phyloP scores from a whole-genome alignment of 1,140 invertebrate species.

The Aleiodes sp. region DNA sequence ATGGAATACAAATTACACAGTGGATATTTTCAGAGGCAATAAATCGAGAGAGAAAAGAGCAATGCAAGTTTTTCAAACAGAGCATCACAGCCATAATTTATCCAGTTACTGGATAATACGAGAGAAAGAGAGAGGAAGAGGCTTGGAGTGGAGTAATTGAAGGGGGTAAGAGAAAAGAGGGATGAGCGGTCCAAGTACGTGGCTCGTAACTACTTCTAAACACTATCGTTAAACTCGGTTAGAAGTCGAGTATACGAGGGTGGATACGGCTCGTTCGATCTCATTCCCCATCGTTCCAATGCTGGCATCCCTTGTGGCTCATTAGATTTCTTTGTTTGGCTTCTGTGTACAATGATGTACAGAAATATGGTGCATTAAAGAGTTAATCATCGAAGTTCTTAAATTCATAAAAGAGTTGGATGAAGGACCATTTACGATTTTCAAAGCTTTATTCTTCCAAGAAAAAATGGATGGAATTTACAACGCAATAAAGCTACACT shows the following conservation, averaged over 20 bases:
- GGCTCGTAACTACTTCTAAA: constrained; percentile 37
- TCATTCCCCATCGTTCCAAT: background rate
- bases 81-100: background rate
- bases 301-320: background rate
- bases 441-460: no score
- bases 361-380: background rate
- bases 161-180: background rate
- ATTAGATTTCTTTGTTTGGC: background rate
- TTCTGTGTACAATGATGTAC: background rate
- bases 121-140: constrained; percentile 9
- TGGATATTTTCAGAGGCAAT: background rate
- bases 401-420: no score
- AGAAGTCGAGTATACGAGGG: constrained; percentile 18
- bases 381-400: background rate
- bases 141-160: background rate
- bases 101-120: constrained; percentile 24
- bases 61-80: constrained; percentile 38
- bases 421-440: no score
- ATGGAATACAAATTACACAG: constrained; percentile 32
- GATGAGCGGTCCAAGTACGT: constrained; percentile 19
- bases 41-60: constrained; percentile 35
- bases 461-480: background rate
- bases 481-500: no score
- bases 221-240: constrained; percentile 33
- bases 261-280: constrained; percentile 11